Conservation (phyloP, 2,888 invertebrate species). For the Lasioglossum morio region DNA sequence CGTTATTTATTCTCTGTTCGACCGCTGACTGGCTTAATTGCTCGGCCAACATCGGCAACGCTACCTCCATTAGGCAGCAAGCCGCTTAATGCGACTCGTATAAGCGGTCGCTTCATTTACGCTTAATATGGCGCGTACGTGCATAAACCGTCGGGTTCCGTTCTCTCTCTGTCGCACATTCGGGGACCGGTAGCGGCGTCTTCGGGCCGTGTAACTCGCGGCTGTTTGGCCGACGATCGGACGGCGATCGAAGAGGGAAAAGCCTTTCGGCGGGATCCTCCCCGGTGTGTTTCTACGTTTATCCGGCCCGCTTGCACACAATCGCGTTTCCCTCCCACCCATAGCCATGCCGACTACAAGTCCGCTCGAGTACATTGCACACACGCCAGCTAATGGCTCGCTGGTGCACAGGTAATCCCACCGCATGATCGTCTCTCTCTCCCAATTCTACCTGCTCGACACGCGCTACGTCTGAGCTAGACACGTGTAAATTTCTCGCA, state of each 20-base stretch:
- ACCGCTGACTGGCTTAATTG: conserved; percentile 74
- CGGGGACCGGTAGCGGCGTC: conserved; percentile 41
- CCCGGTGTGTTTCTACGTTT: conserved; percentile 54
- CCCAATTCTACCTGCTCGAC: conserved; percentile 60
- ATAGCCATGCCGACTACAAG: conserved; percentile 66
- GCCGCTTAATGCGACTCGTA: conserved; percentile 61
- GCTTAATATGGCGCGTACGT: conserved; percentile 65
- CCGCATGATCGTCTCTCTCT: conserved; percentile 66
- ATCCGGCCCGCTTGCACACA: conserved; percentile 44
- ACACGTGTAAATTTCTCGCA: conserved; percentile 72
- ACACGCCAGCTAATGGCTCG: conserved; percentile 75
- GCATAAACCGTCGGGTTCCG: conserved; percentile 43
- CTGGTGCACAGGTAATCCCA: conserved; percentile 72
- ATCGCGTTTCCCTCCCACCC: conserved; percentile 43
- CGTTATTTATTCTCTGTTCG: conserved; percentile 77
- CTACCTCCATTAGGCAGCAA: conserved; percentile 75
- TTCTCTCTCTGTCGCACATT: not conserved
- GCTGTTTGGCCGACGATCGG: conserved; percentile 39
- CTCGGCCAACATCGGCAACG: conserved; percentile 76
- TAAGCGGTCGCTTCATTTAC: conserved; percentile 63
- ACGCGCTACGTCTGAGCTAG: conserved; percentile 60
- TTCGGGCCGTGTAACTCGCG: conserved; percentile 55
- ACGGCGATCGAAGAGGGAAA: conserved; percentile 39
- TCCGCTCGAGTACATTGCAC: conserved; percentile 76
- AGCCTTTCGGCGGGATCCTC: conserved; percentile 46